A percentile compares a stretch with the other conserved stretches of the same genome.
Conservation (phyloP, 1,140 invertebrate species). For the Tribolium madens region DNA sequence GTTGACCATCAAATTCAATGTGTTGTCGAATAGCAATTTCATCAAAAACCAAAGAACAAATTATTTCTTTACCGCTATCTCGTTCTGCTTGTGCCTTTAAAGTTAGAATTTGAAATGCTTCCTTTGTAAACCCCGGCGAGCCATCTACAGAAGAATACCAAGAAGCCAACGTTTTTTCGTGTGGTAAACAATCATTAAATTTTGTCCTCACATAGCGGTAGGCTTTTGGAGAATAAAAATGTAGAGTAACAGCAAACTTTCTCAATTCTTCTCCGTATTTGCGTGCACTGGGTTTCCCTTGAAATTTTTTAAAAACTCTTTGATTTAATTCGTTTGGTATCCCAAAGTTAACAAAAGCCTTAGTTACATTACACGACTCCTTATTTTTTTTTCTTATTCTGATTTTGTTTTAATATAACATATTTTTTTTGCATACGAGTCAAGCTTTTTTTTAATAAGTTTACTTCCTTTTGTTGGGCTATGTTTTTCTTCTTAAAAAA, state of each 20-base stretch:
- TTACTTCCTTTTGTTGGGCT: too few relatives aligned
- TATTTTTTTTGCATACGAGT: too few relatives aligned
- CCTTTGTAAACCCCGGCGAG: conserved; percentile 41
- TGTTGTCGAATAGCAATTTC: conserved; percentile 40
- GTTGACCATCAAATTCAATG: conserved; percentile 36
- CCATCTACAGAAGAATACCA: conserved; percentile 44
- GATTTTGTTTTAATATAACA: too few relatives aligned
- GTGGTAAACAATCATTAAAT: conserved; percentile 41
- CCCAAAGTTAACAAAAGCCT: too few relatives aligned
- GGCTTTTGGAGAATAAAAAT: not conserved
- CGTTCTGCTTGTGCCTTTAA: not conserved
- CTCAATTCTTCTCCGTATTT: not conserved
- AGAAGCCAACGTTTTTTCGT: conserved; percentile 36
- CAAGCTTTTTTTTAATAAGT: too few relatives aligned
- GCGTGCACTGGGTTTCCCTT: not conserved
- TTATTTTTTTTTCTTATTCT: too few relatives aligned
- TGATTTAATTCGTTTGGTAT: too few relatives aligned
- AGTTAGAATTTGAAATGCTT: not conserved
- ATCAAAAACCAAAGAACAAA: conserved; percentile 34
- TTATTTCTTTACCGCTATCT: not conserved
- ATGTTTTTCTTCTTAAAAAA: too few relatives aligned
- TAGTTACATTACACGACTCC: too few relatives aligned
- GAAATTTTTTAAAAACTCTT: too few relatives aligned
- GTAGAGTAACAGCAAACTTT: conserved; percentile 39
- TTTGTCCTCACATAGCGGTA: conserved; percentile 43